Conservation (phyloP, 2,113 vertebrate species). For the Leptosomus discolor region DNA sequence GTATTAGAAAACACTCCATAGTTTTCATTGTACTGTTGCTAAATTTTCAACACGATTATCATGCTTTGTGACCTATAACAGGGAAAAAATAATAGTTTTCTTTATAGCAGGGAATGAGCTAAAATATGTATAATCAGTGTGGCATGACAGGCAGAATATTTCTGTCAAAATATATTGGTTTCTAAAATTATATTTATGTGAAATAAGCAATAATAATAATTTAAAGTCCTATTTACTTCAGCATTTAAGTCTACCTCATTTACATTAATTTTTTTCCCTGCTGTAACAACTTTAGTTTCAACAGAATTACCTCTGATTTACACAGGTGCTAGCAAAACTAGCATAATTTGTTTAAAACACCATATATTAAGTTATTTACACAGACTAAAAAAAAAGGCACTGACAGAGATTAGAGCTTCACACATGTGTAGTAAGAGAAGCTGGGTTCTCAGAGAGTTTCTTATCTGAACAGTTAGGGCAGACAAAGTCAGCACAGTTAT, state of each 20-base stretch:
- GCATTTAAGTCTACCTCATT: constrained; percentile 34
- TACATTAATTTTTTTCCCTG: constrained; percentile 2
- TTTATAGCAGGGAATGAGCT: neutral
- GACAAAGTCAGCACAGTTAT: neutral
- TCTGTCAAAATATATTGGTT: constrained; percentile 39
- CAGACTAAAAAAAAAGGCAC: neutral
- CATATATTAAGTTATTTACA: neutral
- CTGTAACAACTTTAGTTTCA: neutral
- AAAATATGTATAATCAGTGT: constrained; percentile 3
- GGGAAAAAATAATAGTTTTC: constrained; percentile 12
- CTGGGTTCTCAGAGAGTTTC: neutral
- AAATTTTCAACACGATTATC: neutral
- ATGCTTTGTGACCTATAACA: neutral
- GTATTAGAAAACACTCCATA: neutral
- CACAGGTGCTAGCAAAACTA: neutral
- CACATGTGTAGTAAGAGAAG: neutral
- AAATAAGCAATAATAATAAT: constrained; percentile 43
- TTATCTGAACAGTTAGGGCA: neutral
- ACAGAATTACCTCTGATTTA: constrained; percentile 37
- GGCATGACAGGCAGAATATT: neutral
- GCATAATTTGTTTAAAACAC: neutral
- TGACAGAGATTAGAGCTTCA: neutral
- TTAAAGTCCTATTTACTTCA: constrained; percentile 37
- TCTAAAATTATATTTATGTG: constrained; percentile 24
- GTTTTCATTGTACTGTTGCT: neutral